phyloP scores from a whole-genome alignment of 1,140 invertebrate genomes.

The Palaemon carinicauda region DNA sequence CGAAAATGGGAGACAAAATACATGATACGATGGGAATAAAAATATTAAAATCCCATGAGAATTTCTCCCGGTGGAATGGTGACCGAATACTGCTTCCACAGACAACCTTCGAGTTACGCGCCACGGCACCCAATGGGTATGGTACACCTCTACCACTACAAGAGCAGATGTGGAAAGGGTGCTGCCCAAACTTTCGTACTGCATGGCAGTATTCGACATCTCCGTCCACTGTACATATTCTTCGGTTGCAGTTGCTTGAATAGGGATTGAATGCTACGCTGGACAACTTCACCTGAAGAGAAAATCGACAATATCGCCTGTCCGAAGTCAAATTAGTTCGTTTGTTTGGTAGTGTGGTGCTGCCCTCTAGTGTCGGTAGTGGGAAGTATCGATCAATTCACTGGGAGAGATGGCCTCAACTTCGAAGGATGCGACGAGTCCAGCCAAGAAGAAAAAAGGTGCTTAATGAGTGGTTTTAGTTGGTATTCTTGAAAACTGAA shows the following conservation, averaged over 20 bases:
- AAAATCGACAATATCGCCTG: too few relatives aligned
- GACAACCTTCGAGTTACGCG: neutral
- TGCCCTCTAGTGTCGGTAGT: conserved; percentile 39
- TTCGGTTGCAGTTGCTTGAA: neutral
- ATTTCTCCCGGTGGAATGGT: too few relatives aligned
- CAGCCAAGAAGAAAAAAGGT: conserved; percentile 56
- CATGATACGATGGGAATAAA: too few relatives aligned
- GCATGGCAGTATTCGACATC: too few relatives aligned
- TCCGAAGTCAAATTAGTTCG: neutral
- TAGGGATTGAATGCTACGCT: neutral
- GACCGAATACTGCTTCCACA: neutral
- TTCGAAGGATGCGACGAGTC: conserved; percentile 48
- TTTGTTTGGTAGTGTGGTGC: conserved; percentile 29
- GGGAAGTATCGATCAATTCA: conserved; percentile 53
- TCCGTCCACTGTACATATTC: neutral
- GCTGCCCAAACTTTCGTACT: conserved; percentile 44
- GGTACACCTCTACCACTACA: too few relatives aligned
- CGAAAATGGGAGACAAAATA: too few relatives aligned
- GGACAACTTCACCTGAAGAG: neutral
- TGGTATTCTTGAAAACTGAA: neutral
- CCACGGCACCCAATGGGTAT: conserved; percentile 41
- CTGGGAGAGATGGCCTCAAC: conserved; percentile 53
- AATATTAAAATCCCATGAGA: too few relatives aligned
- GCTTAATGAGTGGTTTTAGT: conserved; percentile 9
- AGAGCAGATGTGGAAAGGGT: conserved; percentile 29